Percentiles rank a stretch among this genome's conserved stretches.
phyloP scores from a whole-genome alignment of 1,140 invertebrate species.

The Solenopsis fugax region DNA sequence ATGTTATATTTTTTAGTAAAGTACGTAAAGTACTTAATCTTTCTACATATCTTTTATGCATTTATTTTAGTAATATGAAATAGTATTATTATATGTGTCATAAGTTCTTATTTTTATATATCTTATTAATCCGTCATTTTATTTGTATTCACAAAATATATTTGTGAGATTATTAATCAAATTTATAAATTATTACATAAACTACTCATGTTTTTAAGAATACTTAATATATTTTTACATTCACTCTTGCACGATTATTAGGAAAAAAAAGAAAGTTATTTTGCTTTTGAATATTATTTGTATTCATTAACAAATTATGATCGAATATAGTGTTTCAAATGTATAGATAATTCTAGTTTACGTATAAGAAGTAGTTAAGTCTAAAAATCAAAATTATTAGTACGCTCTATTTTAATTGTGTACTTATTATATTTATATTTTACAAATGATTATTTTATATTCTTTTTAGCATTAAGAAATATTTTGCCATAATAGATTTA shows the following conservation, averaged over 20 bases:
- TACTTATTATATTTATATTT: conserved; percentile 25
- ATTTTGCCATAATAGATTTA: conserved; percentile 61
- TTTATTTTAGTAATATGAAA: conserved; percentile 30
- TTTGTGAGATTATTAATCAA: neutral
- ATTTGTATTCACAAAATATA: conserved; percentile 28
- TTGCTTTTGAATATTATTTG: conserved; percentile 8
- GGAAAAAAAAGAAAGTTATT: conserved; percentile 14
- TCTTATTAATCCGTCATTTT: neutral
- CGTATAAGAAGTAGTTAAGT: neutral
- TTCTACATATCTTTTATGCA: conserved; percentile 34
- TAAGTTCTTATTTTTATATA: conserved; percentile 10
- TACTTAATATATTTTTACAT: conserved; percentile 23
- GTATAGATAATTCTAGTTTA: conserved; percentile 6
- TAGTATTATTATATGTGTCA: conserved; percentile 35
- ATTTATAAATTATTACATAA: conserved; percentile 21
- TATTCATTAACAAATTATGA: conserved; percentile 2
- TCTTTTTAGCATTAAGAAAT: neutral
- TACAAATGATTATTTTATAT: conserved; percentile 14
- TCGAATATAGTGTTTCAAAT: neutral
- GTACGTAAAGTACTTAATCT: conserved; percentile 30
- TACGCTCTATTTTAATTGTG: conserved; percentile 5
- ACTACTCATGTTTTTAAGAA: conserved; percentile 14
- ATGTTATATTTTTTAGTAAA: conserved; percentile 40
- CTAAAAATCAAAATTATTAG: conserved; percentile 41
- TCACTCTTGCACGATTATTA: conserved; percentile 18